Conservation (phyloP, 1,140 invertebrate genomes). For the Eriocheir sinensis region DNA sequence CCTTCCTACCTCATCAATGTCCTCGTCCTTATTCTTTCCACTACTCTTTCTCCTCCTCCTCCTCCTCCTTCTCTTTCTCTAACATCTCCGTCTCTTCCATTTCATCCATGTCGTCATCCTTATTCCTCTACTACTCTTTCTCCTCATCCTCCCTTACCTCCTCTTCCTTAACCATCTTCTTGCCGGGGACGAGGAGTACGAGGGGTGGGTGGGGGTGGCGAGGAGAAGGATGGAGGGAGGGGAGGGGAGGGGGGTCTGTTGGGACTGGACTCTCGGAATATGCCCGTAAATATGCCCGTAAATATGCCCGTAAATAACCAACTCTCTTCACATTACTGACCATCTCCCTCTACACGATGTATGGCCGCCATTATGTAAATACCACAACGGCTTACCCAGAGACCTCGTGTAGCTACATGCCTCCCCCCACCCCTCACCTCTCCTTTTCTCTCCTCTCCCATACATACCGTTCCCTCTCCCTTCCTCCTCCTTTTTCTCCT, state of each 20-base stretch:
- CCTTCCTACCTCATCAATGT: too few species aligned
- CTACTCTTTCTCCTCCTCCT: background rate
- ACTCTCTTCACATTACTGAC: slow-evolving; percentile 64
- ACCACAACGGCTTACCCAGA: slow-evolving; percentile 35
- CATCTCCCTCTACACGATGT: slow-evolving; percentile 66
- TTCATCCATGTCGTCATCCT: background rate
- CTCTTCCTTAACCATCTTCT: background rate
- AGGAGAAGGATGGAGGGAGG: too few species aligned
- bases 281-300: slow-evolving; percentile 48
- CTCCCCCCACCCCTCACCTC: background rate
- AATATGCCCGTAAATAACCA: slow-evolving; percentile 54
- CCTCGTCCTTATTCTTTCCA: background rate
- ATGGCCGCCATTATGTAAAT: slow-evolving; percentile 74
- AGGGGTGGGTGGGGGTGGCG: too few species aligned
- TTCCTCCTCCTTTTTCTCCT: too few species aligned
- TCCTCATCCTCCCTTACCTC: background rate
- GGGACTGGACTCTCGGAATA: background rate
- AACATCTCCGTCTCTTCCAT: background rate
- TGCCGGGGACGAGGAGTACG: background rate
- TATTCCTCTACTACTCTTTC: background rate
- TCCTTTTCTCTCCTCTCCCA: background rate
- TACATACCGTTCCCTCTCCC: too few species aligned
- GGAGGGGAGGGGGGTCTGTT: background rate
- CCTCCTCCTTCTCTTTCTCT: background rate
- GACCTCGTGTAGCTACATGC: background rate